Conservation (phyloP, 1,140 invertebrate genomes). For the Glomeris maerens region DNA sequence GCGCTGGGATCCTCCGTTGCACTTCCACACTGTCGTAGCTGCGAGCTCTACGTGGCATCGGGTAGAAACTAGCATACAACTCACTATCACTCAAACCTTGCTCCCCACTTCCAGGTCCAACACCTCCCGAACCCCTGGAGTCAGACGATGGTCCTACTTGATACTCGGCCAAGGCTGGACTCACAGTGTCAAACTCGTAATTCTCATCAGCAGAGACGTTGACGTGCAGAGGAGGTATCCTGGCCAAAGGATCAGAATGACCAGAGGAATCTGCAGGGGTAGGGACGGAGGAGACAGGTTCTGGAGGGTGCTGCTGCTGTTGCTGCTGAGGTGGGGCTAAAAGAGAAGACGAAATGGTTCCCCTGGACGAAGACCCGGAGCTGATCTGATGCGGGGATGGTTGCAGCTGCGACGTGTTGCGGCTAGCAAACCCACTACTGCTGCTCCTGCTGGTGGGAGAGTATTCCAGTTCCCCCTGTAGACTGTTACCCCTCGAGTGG, state of each 20-base stretch:
- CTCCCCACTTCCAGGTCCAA: constrained; percentile 1
- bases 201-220: constrained; percentile 86
- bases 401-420: constrained; percentile 17
- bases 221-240: constrained; percentile 47
- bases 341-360: constrained; percentile 20
- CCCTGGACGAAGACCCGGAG: constrained; percentile 17
- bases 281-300: constrained; percentile 17
- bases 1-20: constrained; percentile 76
- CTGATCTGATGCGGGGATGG: constrained; percentile 28
- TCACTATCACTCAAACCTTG: constrained; percentile 30
- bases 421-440: constrained; percentile 20
- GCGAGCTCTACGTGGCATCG: constrained; percentile 24
- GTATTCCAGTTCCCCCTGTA: constrained; percentile 18
- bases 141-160: background rate
- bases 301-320: constrained; percentile 16
- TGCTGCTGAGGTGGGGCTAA: constrained; percentile 22
- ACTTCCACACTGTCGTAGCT: constrained; percentile 56
- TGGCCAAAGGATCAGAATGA: constrained; percentile 14
- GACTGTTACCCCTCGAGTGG: constrained; percentile 17
- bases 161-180: constrained; percentile 27
- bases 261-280: constrained; percentile 21
- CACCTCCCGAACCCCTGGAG: constrained; percentile 7
- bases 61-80: constrained; percentile 25
- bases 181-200: constrained; percentile 71
- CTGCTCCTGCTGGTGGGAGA: constrained; percentile 18